These are phyloP conservation scores for Meta bourneti DNA, from an alignment of 2,888 invertebrate species.

Conservation along the genomic window DNA sequence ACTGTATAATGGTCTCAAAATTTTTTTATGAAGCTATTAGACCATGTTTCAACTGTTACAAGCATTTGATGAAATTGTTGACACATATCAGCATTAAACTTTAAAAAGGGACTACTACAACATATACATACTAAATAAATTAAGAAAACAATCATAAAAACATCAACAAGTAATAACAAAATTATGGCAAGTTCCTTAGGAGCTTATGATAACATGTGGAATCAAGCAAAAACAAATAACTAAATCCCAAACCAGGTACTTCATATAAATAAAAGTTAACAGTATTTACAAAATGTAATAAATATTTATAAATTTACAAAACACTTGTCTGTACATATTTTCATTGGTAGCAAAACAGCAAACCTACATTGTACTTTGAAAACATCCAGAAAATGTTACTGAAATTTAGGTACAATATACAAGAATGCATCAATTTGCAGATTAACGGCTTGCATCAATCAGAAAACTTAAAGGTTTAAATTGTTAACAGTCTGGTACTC, in stretches of 20 bases:
- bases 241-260: slow-evolving; percentile 15
- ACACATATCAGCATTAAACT: neutral
- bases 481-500: no score
- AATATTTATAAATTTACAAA: slow-evolving; percentile 34
- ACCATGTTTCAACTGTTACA: no score
- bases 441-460: no score
- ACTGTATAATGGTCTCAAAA: no score
- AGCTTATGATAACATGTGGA: neutral
- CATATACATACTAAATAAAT: neutral
- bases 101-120: neutral
- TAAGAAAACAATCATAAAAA: neutral
- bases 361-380: neutral
- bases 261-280: neutral
- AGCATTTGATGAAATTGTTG: no score
- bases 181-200: neutral
- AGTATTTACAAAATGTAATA: slow-evolving; percentile 31
- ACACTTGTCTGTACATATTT: neutral
- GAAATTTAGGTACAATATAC: no score
- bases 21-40: no score
- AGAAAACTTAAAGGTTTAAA: no score
- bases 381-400: no score
- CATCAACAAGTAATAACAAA: neutral
- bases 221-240: neutral
- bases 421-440: no score
- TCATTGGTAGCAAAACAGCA: neutral